phyloP scores from a whole-genome alignment of 2,797 vertebrate species.

The Acrossocheilus fasciatus region DNA sequence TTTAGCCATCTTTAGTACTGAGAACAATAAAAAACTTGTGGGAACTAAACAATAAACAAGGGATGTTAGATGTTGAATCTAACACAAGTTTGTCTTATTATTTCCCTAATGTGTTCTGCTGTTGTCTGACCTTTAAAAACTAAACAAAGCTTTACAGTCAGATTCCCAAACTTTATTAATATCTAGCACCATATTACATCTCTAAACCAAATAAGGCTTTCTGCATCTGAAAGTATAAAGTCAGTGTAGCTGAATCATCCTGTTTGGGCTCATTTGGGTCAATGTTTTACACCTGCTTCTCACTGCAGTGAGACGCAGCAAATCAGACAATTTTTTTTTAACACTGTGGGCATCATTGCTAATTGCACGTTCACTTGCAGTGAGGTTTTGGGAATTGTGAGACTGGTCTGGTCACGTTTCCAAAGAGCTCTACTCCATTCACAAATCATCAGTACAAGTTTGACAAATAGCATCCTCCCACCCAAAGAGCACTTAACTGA shows the following conservation, averaged over 20 bases:
- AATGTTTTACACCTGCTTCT: constrained; percentile 4
- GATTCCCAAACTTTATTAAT: not conserved
- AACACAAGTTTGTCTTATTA: not conserved
- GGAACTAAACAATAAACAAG: not conserved
- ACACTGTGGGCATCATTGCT: not conserved
- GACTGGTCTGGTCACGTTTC: not conserved
- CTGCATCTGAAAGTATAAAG: not conserved
- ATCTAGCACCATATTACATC: not conserved
- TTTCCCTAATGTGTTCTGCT: not conserved
- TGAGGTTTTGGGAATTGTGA: not conserved
- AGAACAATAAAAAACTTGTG: not conserved
- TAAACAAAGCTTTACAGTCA: not conserved
- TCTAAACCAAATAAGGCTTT: not conserved
- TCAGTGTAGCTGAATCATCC: not conserved
- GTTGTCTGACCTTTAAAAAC: not conserved
- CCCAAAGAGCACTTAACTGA: not conserved
- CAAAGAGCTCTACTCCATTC: constrained; percentile 10
- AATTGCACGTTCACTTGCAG: not conserved
- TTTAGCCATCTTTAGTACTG: not conserved
- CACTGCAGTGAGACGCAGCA: not conserved
- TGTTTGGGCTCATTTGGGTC: not conserved
- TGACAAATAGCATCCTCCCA: constrained; percentile 8
- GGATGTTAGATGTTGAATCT: not conserved
- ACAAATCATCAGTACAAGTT: not conserved
- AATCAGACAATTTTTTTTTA: not conserved